Percentiles rank a stretch among this genome's conserved stretches.
Conservation (phyloP, 2,797 vertebrate species). For the Anguilla obscura region DNA sequence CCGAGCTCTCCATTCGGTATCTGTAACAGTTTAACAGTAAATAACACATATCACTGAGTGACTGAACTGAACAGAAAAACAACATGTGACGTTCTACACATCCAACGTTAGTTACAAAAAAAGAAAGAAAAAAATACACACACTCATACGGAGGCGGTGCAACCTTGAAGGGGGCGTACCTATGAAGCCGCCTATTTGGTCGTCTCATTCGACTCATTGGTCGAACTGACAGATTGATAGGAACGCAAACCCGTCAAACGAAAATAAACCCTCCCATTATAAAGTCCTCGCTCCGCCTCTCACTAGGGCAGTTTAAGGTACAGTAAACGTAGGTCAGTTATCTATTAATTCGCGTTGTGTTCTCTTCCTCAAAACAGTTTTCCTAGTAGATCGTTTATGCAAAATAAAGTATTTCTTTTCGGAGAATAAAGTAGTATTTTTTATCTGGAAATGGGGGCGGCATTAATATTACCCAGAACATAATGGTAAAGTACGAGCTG, state of each 20-base stretch:
- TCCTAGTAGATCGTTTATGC: background rate
- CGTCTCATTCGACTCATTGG: slow-evolving; percentile 79
- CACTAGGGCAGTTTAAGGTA: slow-evolving; percentile 47
- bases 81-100: slow-evolving; percentile 94
- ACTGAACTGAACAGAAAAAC: slow-evolving; percentile 88
- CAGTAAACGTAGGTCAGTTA: slow-evolving; percentile 40
- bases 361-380: slow-evolving; percentile 40
- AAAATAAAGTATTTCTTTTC: background rate
- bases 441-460: background rate
- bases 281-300: slow-evolving; percentile 66
- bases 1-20: slow-evolving; percentile 64
- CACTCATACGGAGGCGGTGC: slow-evolving; percentile 75
- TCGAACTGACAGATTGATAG: slow-evolving; percentile 67
- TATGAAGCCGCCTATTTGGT: slow-evolving; percentile 50
- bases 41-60: slow-evolving; percentile 88
- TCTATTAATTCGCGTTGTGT: background rate
- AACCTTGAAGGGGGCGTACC: slow-evolving; percentile 63
- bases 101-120: slow-evolving; percentile 76
- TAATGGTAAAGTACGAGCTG: background rate
- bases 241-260: slow-evolving; percentile 51
- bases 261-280: slow-evolving; percentile 58
- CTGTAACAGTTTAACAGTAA: slow-evolving; percentile 81
- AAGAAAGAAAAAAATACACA: slow-evolving; percentile 70
- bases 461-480: slow-evolving; percentile 32
- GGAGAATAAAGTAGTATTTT: background rate